Percentiles rank a stretch among this genome's conserved stretches.
Evolutionary conservation across 1,140 invertebrate genomes (phyloP).

Genomic region (Caenorhabditis briggsae): DNA sequence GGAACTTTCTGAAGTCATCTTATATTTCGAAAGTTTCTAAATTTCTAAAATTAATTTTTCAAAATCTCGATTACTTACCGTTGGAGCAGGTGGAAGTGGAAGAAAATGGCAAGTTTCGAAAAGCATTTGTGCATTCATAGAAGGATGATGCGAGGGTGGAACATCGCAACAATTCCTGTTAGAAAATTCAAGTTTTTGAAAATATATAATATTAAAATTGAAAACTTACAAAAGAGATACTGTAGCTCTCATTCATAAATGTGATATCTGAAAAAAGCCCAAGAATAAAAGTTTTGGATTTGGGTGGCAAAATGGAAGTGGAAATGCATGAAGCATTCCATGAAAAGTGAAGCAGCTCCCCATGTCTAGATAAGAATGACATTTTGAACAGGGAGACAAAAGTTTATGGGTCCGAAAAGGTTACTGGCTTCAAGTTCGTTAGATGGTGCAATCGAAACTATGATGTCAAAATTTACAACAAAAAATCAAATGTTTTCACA

Average conservation of each 20-base stretch:
- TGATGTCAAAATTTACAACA: too few relatives aligned
- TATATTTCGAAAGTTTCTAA: too few relatives aligned
- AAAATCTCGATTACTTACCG: conserved; percentile 1
- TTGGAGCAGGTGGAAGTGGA: conserved; percentile 23
- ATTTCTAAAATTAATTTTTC: not conserved
- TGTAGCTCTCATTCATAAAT: conserved; percentile 41
- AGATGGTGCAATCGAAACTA: too few relatives aligned
- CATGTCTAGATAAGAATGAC: conserved; percentile 24
- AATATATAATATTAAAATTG: not conserved
- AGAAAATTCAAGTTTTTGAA: not conserved
- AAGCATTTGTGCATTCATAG: conserved; percentile 39
- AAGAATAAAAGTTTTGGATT: not conserved
- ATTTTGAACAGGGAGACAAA: not conserved
- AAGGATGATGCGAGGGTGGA: conserved; percentile 46
- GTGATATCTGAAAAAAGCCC: not conserved
- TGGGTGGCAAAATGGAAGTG: not conserved
- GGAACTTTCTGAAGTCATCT: too few relatives aligned
- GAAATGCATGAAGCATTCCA: conserved; percentile 7
- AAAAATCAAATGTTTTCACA: too few relatives aligned
- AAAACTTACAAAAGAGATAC: conserved; percentile 29
- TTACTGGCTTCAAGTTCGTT: not conserved
- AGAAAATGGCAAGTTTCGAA: conserved; percentile 45
- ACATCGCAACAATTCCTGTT: conserved; percentile 38
- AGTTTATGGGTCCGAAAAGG: not conserved
- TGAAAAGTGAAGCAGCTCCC: conserved; percentile 35